Base-by-base conservation (phyloP, 2,113 vertebrate genomes). In the Oplegnathus fasciatus region DNA sequence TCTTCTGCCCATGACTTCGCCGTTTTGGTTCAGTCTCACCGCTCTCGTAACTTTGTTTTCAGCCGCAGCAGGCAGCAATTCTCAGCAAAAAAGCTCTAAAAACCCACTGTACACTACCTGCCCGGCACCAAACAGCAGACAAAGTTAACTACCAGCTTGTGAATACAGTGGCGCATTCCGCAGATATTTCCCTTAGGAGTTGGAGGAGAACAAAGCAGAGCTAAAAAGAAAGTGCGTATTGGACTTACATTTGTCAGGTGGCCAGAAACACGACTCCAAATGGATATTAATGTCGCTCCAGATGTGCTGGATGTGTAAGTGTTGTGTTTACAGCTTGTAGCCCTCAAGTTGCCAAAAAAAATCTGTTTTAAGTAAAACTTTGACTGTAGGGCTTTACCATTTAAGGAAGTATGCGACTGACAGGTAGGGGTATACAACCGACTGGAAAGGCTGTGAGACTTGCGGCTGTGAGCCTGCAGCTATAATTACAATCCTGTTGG, bases 401-500 rank as follows among this genome's bases (percentile, higher is more conserved):
- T 7, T 6, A 7, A 40, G 48, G 15, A 5, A 52, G 20, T 50
- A n/a, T 69, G 68, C 78, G 79, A 78, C 79, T 84, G 76, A 6
- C 34, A 4, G 34, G 34, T 37, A 37, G 6, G 3, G 58, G 42
- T 57, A 67, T 17, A 69, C 75, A 85, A 76, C 87, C 57, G 71
- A 65, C 86, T 83, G 87, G 77, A 72, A 88, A 75, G 75, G 60
- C 75, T 68, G 58, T 65, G 58, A 77, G 52, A 78, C 69, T 37
- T 57, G 72, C 26, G 30, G 46, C 75, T 62, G 46, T 46, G 82
- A 58, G 80, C 82, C 86, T 82, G 72, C 54, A 88, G 84, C 86
- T 62, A 83, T 83, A 88, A 90, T 81, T 89, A 73, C 84, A 90
- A 55, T 84, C 18, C 80, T 68, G 82, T 37, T 67, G 82, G 26